Conservation (phyloP, 2,113 vertebrate genomes). For the Notechis scutatus region DNA sequence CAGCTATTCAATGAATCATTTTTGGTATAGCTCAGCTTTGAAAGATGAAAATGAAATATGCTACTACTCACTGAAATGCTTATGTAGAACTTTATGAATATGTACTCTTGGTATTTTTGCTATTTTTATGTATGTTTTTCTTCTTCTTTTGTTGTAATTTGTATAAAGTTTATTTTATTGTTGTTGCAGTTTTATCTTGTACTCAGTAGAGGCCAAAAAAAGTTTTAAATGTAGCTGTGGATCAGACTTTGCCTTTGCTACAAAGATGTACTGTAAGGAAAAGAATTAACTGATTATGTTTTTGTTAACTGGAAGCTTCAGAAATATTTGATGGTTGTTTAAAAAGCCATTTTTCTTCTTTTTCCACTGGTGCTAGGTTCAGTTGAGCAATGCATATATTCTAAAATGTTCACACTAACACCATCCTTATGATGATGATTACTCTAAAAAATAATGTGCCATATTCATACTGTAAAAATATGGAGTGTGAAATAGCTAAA, state of each 20-base stretch:
- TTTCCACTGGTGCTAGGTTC: not conserved
- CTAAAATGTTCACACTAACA: not conserved
- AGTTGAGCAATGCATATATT: not conserved
- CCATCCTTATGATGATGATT: not conserved
- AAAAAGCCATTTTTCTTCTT: not conserved
- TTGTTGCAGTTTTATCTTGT: not conserved
- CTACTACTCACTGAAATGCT: not conserved
- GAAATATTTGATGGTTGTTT: not conserved
- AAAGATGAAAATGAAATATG: not conserved
- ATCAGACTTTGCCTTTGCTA: not conserved
- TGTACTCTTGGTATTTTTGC: not conserved
- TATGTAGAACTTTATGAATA: not conserved
- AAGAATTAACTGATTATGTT: not conserved
- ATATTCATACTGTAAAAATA: not conserved
- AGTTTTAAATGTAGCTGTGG: not conserved
- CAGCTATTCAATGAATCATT: not conserved
- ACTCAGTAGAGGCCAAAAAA: not conserved
- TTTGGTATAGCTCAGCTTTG: not conserved
- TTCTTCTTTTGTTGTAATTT: not conserved
- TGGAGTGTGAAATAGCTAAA: not conserved
- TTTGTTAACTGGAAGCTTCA: not conserved
- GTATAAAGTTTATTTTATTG: not conserved
- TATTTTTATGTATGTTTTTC: not conserved
- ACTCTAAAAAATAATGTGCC: slow-evolving; percentile 2
- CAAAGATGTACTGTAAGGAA: not conserved